A percentile compares a stretch with the other conserved stretches of the same genome.
Evolutionary conservation across 2,797 vertebrate species (phyloP).

Genomic region (Acestrorhynchus altus): DNA sequence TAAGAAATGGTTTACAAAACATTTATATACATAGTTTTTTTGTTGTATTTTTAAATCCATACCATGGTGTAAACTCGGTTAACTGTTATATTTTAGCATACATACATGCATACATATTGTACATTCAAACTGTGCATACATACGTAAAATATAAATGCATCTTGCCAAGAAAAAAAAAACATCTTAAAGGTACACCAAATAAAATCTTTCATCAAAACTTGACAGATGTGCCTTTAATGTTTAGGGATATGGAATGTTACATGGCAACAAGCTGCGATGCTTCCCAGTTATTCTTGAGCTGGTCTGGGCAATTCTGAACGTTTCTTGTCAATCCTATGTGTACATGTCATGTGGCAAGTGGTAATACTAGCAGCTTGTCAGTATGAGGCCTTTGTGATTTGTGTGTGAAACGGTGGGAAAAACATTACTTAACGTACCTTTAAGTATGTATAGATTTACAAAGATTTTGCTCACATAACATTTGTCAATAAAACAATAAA

Average conservation of each 20-base stretch:
- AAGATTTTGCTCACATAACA: slow-evolving; percentile 49
- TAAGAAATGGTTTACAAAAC: slow-evolving; percentile 52
- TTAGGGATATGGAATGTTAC: slow-evolving; percentile 21
- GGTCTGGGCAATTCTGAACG: not conserved
- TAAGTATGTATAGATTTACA: slow-evolving; percentile 46
- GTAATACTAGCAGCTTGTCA: slow-evolving; percentile 1
- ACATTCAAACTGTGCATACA: slow-evolving; percentile 53
- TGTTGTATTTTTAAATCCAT: slow-evolving; percentile 36
- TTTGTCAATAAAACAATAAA: slow-evolving; percentile 59
- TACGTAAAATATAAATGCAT: slow-evolving; percentile 47
- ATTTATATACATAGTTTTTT: slow-evolving; percentile 44
- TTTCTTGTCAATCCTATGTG: not conserved
- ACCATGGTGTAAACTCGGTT: slow-evolving; percentile 55
- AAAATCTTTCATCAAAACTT: not conserved
- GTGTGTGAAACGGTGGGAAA: not conserved
- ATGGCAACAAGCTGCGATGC: not conserved
- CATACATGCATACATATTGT: slow-evolving; percentile 58
- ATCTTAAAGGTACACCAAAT: slow-evolving; percentile 39
- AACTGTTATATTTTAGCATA: slow-evolving; percentile 52
- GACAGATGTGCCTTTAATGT: not conserved
- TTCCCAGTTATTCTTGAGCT: not conserved
- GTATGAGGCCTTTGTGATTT: not conserved
- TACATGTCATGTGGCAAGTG: not conserved
- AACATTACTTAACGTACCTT: slow-evolving; percentile 42
- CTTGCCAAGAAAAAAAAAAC: slow-evolving; percentile 24